A percentile compares a stretch with the other conserved stretches of the same genome.
These are phyloP conservation scores for Mustela lutreola DNA, from an alignment of 2,113 vertebrate species.

Conservation along the genomic window DNA sequence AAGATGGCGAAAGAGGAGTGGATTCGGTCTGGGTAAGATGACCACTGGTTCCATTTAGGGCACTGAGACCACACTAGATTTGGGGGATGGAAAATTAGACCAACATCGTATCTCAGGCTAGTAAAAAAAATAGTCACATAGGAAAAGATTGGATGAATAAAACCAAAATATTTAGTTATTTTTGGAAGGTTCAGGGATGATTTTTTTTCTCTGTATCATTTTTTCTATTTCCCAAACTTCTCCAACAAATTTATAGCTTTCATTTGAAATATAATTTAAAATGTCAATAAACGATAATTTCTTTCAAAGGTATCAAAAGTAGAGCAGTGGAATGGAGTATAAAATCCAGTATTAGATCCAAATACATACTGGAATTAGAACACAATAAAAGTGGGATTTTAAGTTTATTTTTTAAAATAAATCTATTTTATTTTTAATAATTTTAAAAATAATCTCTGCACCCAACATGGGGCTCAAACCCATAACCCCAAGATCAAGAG, in stretches of 20 bases:
- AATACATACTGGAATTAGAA: background rate
- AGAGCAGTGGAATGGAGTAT: background rate
- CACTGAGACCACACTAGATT: background rate
- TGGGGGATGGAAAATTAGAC: background rate
- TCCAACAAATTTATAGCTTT: background rate
- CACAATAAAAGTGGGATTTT: background rate
- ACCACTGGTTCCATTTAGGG: background rate
- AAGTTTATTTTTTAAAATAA: background rate
- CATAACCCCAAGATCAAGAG: background rate
- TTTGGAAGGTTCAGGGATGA: background rate
- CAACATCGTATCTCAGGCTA: background rate
- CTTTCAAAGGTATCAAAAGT: background rate
- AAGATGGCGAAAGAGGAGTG: background rate
- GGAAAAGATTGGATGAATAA: background rate
- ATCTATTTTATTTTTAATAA: no score
- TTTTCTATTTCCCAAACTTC: slow-evolving; percentile 37
- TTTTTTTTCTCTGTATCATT: background rate
- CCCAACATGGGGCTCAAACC: background rate
- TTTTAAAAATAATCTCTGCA: background rate
- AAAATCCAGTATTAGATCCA: background rate
- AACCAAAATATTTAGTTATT: background rate
- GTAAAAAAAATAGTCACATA: background rate
- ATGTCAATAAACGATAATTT: background rate
- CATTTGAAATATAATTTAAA: slow-evolving; percentile 16
- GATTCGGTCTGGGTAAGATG: background rate